Evolutionary conservation across 2,797 vertebrate species (phyloP), one percentile per base, ranked within the genome.

Genomic region (Enteromius thamalakanensis): DNA sequence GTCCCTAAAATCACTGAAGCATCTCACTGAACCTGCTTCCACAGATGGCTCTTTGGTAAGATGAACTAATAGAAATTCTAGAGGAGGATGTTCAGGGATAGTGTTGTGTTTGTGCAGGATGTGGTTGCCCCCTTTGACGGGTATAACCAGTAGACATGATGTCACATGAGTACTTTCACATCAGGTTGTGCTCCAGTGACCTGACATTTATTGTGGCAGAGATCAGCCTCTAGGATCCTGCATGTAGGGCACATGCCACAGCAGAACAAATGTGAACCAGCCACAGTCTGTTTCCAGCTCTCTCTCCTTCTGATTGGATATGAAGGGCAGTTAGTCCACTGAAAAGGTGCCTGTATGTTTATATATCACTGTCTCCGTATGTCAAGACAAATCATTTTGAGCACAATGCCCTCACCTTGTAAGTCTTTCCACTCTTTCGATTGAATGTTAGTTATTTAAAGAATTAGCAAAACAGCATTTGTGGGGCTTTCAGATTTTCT

Each of bases 261-360:
- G 82, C 84, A 86, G 78, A 86, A 85, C 81, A 89, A 87, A 90
- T 89, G 81, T 81, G 83, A 89, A 86, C 85, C 87, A 90, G 86
- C 51, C 68, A 60, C 70, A 26, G 53, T 81, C 40, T 7, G 15
- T 29, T 78, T 87, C 65, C 69, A 83, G 23, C 49, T 32, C 40
- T 82, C 49, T 64, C 37, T 83, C 65, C 69, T n/a, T 81, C 47
- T 86, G 84, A 84, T 80, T 87, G 74, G 23, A 85, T 77, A 85
- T 82, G 68, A 86, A 87, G 80, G 85, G 76, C 86, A 84, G 53
- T 88, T 86, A 82, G 79, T 85, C 76, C 80, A 81, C 80, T 79
- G 40, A 82, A 87, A 87, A 87, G 78, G 86, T 89, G 86, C 83
- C 84, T 89, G 82, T 88, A 81, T 87, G 79, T 88, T 77, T 89